Percentiles rank a stretch among this genome's conserved stretches.
Conservation (phyloP, 2,113 vertebrate species). For the Azemiops feae region DNA sequence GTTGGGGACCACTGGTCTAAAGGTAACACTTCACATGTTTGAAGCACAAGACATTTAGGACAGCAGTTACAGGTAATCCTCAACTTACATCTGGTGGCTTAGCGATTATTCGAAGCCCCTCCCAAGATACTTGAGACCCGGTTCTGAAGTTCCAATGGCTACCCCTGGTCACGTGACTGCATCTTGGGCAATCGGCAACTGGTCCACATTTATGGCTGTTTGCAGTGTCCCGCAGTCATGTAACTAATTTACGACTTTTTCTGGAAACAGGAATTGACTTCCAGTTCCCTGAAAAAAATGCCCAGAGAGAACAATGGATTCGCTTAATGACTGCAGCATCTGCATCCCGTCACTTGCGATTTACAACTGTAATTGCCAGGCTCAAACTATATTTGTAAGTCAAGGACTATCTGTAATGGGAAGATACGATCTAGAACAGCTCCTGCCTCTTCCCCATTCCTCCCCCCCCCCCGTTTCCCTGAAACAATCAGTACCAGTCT, state of each 20-base stretch:
- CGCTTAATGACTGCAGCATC: background rate
- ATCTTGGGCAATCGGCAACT: background rate
- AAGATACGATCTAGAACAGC: background rate
- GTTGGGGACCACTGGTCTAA: too few species aligned
- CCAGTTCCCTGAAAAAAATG: background rate
- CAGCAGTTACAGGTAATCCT: background rate
- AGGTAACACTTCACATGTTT: background rate
- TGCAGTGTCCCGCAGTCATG: background rate
- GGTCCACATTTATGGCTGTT: background rate
- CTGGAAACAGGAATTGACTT: background rate
- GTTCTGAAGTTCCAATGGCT: background rate
- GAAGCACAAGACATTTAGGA: background rate
- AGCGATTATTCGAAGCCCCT: background rate
- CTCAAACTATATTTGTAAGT: too few species aligned
- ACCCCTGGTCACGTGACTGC: background rate
- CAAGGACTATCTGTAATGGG: background rate
- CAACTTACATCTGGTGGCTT: background rate
- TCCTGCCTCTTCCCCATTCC: background rate
- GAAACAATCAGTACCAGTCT: background rate
- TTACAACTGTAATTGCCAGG: background rate
- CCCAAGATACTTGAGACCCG: background rate
- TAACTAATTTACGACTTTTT: background rate
- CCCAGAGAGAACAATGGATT: background rate
- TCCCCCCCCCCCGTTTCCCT: background rate
- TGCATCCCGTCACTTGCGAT: background rate